Evolutionary conservation across 2,113 vertebrate species (phyloP), one percentile per base, ranked within the genome.

Genomic region (Glaucomys volans): DNA sequence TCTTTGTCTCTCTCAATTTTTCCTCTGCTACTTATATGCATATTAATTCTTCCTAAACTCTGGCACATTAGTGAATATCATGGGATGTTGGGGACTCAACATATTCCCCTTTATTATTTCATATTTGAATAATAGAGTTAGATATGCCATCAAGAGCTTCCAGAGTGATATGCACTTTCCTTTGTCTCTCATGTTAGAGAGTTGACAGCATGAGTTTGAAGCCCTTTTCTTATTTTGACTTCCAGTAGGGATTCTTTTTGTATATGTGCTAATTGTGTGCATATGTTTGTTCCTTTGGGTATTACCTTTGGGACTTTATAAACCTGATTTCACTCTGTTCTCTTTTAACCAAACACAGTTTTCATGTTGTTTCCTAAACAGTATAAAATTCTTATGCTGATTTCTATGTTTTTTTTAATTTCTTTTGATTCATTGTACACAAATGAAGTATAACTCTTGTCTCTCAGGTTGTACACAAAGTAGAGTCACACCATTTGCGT

Each of bases 271-370:
- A 54, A 12, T 54, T 54, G 1, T 44, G 35, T 40, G 35, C 50
- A 37, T 44, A 11, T 92, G 13, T 69, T 6, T 89, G 6, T 17
- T 6, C 67, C 47, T 83, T 42, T 30, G 12, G 1, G 28, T 59
- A 12, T 57, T 69, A 76, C 17, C 24, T 30, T 84, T 62, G 54
- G 4, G 2, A 52, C 4, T 8, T 62, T 0, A 10, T 17, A 18
- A 89, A 42, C 50, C 7, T 71, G 32, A 20, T 71, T 81, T 94
- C 22, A 84, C 5, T 87, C 18, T 76, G 2, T 2, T 50, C 57
- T 71, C 26, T 42, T 92, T 87, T 90, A 62, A 74, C 32, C 84
- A 79, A 91, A 76, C 30, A 75, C 59, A 79, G 74, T 67, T 64
- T 30, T 74, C 88, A n/a, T 42, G 66, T 57, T 66, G 10, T 89